Percentiles rank a stretch among this genome's conserved stretches.
Evolutionary conservation across 2,797 vertebrate genomes (phyloP).

Genomic region (Cirrhinus mrigala): DNA sequence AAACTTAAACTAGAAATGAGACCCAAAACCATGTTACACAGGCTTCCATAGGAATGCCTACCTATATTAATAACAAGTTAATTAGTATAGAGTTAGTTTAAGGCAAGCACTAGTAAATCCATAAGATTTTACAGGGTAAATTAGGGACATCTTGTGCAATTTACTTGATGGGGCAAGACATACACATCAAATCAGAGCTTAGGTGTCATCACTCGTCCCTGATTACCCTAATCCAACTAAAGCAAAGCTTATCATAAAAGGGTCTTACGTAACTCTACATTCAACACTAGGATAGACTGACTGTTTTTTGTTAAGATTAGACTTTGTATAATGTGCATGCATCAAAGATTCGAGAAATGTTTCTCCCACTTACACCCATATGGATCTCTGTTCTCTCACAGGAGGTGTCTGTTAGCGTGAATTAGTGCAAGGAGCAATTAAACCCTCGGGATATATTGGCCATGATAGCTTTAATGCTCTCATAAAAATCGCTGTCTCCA

Average conservation of each 20-base stretch:
- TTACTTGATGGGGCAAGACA: constrained; percentile 15
- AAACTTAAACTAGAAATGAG: too few species aligned
- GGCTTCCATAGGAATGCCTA: background rate
- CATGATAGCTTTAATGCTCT: constrained; percentile 28
- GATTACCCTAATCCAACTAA: constrained; percentile 27
- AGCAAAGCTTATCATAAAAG: constrained; percentile 13
- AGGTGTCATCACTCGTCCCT: constrained; percentile 10
- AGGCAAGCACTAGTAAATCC: background rate
- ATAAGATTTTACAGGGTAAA: background rate
- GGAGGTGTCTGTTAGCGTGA: constrained; percentile 10
- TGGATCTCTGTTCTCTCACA: constrained; percentile 35
- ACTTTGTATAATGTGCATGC: constrained; percentile 9
- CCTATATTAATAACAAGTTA: background rate
- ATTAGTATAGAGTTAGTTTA: background rate
- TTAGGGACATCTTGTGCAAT: background rate
- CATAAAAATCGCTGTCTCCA: constrained; percentile 15
- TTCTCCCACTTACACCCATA: constrained; percentile 8
- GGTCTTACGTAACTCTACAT: background rate
- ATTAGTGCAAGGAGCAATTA: constrained; percentile 27
- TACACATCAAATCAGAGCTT: constrained; percentile 14
- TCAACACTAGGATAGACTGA: background rate
- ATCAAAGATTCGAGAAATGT: constrained; percentile 11
- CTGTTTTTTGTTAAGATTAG: background rate
- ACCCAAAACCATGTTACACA: too few species aligned
- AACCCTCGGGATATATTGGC: constrained; percentile 14